A percentile compares a stretch with the other conserved stretches of the same genome.
Conservation (phyloP, 2,113 vertebrate genomes). For the Nyctereutes procyonoides region DNA sequence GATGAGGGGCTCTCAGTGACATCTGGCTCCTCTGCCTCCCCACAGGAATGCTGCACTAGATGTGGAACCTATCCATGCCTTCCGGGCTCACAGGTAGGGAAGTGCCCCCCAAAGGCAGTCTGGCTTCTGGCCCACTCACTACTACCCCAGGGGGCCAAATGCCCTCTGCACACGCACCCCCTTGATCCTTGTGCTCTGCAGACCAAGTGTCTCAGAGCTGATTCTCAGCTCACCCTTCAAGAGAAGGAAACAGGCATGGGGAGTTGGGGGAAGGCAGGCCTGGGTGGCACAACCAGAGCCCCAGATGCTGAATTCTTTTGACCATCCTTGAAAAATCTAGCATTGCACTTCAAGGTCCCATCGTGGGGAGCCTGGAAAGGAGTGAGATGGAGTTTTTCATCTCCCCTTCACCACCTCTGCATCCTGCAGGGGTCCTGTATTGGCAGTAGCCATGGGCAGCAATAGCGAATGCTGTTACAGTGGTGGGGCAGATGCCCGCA, state of each 20-base stretch:
- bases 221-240: background rate
- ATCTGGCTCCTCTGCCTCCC: background rate
- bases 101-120: no score
- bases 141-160: no score
- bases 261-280: no score
- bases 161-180: background rate
- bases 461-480: conserved; percentile 92
- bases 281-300: fast-evolving
- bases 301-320: background rate
- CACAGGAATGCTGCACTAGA: conserved; percentile 92
- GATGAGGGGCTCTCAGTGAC: background rate
- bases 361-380: background rate
- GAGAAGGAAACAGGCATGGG: background rate
- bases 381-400: fast-evolving
- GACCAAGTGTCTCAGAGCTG: fast-evolving
- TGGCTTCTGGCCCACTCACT: fast-evolving
- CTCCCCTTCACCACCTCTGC: fast-evolving
- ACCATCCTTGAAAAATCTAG: background rate
- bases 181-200: background rate
- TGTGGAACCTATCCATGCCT: conserved; percentile 95
- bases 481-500: conserved; percentile 89
- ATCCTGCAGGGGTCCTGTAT: conserved; percentile 89
- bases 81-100: conserved; percentile 93
- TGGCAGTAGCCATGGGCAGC: conserved; percentile 90
- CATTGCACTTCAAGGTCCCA: fast-evolving